phyloP scores from a whole-genome alignment of 2,113 vertebrate genomes.

The Scytalopus superciliaris region DNA sequence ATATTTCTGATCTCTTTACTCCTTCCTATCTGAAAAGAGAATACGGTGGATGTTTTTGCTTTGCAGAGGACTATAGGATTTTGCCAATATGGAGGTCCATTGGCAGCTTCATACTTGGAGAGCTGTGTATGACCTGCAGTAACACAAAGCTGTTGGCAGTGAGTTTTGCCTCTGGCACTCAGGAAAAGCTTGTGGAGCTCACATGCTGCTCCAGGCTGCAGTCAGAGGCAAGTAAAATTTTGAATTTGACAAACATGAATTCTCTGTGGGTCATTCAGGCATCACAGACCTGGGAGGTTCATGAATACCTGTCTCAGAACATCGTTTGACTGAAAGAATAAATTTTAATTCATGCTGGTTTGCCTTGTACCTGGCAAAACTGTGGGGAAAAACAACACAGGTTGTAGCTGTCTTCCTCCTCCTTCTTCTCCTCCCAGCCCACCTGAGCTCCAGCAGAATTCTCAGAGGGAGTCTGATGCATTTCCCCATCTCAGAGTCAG shows the following conservation, averaged over 20 bases:
- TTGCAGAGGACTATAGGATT: neutral
- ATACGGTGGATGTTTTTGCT: neutral
- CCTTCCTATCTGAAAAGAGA: neutral
- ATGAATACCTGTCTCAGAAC: neutral
- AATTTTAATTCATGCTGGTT: neutral
- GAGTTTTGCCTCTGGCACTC: neutral
- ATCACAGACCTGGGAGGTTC: neutral
- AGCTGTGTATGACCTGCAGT: rapidly evolving
- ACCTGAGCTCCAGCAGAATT: neutral
- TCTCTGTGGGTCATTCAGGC: neutral
- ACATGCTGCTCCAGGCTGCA: rapidly evolving
- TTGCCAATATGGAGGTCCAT: neutral
- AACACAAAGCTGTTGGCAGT: neutral
- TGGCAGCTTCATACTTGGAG: neutral
- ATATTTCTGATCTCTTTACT: neutral
- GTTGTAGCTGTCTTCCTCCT: neutral
- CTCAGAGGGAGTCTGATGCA: neutral
- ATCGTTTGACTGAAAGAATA: neutral
- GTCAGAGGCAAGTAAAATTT: neutral
- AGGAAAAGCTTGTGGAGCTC: neutral
- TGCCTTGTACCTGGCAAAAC: neutral
- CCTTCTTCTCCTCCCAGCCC: neutral
- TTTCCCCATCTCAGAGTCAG: neutral
- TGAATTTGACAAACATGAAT: neutral
- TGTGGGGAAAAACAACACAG: neutral